phyloP scores from a whole-genome alignment of 30 jellyfish, hydroid and myxozoan genomes.

The Mastigias papua region DNA sequence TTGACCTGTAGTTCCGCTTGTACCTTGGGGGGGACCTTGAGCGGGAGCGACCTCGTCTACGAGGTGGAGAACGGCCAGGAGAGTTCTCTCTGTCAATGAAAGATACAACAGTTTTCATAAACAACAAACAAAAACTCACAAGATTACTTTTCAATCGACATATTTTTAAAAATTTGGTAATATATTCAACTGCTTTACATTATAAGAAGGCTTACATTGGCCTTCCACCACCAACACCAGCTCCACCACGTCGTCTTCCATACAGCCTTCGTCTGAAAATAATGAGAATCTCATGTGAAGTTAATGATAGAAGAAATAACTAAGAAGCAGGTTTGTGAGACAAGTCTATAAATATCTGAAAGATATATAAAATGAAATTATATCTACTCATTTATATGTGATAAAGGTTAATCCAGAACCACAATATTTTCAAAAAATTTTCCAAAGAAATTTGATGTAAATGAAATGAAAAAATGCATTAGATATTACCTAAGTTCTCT shows the following conservation, averaged over 20 bases:
- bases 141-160: too few relatives aligned
- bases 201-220: slow-evolving; percentile 76
- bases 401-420: too few relatives aligned
- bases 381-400: too few relatives aligned
- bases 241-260: slow-evolving; percentile 95
- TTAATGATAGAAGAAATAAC: too few relatives aligned
- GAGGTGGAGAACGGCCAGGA: slow-evolving; percentile 94
- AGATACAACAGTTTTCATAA: neutral
- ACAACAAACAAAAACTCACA: neutral
- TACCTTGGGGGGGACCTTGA: slow-evolving; percentile 90
- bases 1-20: slow-evolving; percentile 62
- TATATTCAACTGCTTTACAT: too few relatives aligned
- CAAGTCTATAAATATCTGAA: too few relatives aligned
- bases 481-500: slow-evolving; percentile 90
- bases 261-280: slow-evolving; percentile 85
- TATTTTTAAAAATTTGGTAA: too few relatives aligned
- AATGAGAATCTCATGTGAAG: too few relatives aligned
- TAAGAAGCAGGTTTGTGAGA: too few relatives aligned
- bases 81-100: slow-evolving; percentile 46
- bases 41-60: slow-evolving; percentile 93
- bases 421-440: too few relatives aligned
- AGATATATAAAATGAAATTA: too few relatives aligned
- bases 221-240: slow-evolving; percentile 98
- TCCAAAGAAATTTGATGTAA: neutral
- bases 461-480: neutral